phyloP scores from a whole-genome alignment of 2,888 invertebrate genomes.

The Ectemnius lituratus region DNA sequence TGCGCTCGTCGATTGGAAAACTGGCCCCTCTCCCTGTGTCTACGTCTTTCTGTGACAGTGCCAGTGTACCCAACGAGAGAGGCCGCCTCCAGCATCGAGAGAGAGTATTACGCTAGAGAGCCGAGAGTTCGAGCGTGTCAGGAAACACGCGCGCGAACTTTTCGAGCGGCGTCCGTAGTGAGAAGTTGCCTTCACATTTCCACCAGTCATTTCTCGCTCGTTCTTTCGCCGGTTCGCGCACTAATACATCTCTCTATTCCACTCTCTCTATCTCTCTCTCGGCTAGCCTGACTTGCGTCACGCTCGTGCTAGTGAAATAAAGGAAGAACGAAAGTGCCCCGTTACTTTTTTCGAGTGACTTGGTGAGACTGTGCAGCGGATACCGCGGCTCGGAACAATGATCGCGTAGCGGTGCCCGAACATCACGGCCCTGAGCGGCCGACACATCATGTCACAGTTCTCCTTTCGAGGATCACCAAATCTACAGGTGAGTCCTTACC shows the following conservation, averaged over 20 bases:
- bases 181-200: constrained; percentile 19
- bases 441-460: constrained; percentile 84
- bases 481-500: constrained; percentile 80
- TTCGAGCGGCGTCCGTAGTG: constrained; percentile 19
- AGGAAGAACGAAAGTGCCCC: constrained; percentile 5
- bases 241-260: too few species aligned
- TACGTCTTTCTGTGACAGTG: constrained; percentile 53
- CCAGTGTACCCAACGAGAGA: constrained; percentile 34
- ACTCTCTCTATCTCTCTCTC: constrained; percentile 6
- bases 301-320: constrained; percentile 8
- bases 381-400: constrained; percentile 67
- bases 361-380: constrained; percentile 35
- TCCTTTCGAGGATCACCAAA: constrained; percentile 83
- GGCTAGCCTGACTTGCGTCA: neutral
- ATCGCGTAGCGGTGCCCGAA: constrained; percentile 75
- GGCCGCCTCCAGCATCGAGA: constrained; percentile 24
- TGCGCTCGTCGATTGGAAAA: constrained; percentile 38
- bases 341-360: constrained; percentile 26
- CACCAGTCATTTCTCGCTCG: too few species aligned
- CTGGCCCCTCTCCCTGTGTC: constrained; percentile 34
- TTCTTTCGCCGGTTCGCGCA: neutral
- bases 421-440: constrained; percentile 78
- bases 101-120: too few species aligned
- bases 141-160: constrained; percentile 39
- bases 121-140: constrained; percentile 29